phyloP scores from a whole-genome alignment of 1,140 invertebrate genomes.

The Armadillidium nasatum region DNA sequence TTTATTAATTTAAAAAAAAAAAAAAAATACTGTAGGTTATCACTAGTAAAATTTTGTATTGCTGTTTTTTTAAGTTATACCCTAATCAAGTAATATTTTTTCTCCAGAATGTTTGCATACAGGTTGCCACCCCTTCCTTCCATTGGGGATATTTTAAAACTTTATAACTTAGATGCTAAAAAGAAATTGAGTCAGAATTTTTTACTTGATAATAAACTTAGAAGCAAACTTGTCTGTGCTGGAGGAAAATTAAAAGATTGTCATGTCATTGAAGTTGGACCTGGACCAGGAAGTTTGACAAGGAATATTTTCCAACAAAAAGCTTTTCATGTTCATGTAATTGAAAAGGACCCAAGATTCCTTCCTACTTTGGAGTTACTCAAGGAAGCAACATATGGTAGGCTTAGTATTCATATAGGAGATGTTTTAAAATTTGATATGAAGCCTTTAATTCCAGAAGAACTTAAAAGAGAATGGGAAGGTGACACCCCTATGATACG shows the following conservation, averaged over 20 bases:
- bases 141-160: constrained; percentile 78
- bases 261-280: constrained; percentile 86
- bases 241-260: constrained; percentile 64
- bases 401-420: constrained; percentile 71
- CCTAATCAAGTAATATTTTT: too few species aligned
- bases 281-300: constrained; percentile 93
- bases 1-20: too few species aligned
- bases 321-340: constrained; percentile 70
- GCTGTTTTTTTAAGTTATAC: too few species aligned
- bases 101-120: too few species aligned
- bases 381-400: constrained; percentile 60
- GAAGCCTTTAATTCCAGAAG: constrained; percentile 47
- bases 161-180: constrained; percentile 81
- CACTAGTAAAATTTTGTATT: too few species aligned
- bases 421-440: constrained; percentile 84
- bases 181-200: constrained; percentile 96
- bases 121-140: constrained; percentile 80
- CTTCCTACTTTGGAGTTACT: constrained; percentile 74
- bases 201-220: constrained; percentile 78
- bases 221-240: constrained; percentile 74
- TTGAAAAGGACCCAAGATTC: constrained; percentile 93
- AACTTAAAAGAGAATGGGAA: constrained; percentile 52
- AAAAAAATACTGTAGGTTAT: too few species aligned
- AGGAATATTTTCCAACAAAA: constrained; percentile 73
- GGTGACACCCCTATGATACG: constrained; percentile 62